phyloP scores from a whole-genome alignment of 2,888 invertebrate species.

The Macrosiphum euphorbiae region DNA sequence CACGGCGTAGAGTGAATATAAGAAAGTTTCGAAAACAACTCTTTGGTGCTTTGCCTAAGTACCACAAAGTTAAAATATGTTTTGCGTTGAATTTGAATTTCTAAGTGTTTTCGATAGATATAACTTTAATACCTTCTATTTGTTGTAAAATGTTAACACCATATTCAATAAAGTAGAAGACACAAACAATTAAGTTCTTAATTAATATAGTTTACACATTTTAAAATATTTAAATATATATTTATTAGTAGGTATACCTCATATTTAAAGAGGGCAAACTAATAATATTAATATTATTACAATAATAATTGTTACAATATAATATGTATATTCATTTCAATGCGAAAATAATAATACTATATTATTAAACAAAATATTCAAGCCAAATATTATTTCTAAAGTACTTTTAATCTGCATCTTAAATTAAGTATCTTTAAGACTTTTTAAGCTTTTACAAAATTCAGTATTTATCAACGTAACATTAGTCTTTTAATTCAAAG shows the following conservation, averaged over 20 bases:
- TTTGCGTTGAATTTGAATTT: slow-evolving; percentile 43
- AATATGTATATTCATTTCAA: not conserved
- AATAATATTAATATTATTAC: not conserved
- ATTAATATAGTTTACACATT: not conserved
- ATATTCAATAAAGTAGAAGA: not conserved
- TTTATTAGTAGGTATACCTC: not conserved
- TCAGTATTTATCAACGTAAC: slow-evolving; percentile 42
- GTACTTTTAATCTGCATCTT: slow-evolving; percentile 35
- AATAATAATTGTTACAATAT: not conserved
- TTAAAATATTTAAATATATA: not conserved
- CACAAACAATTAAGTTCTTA: not conserved
- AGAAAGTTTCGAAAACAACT: slow-evolving; percentile 51
- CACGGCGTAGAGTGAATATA: slow-evolving; percentile 36
- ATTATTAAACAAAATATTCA: not conserved
- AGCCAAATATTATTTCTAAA: slow-evolving; percentile 4
- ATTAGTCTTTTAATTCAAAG: slow-evolving; percentile 46
- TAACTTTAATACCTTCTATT: not conserved
- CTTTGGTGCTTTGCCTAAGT: slow-evolving; percentile 30
- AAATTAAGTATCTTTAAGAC: slow-evolving; percentile 19
- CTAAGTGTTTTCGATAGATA: not conserved
- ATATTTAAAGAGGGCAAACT: not conserved
- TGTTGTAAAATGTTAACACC: not conserved
- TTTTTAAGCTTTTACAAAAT: slow-evolving; percentile 24
- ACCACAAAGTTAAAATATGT: slow-evolving; percentile 53
- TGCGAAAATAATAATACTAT: not conserved